Conservation (phyloP, 1,140 invertebrate genomes). For the Mamestra configurata region DNA sequence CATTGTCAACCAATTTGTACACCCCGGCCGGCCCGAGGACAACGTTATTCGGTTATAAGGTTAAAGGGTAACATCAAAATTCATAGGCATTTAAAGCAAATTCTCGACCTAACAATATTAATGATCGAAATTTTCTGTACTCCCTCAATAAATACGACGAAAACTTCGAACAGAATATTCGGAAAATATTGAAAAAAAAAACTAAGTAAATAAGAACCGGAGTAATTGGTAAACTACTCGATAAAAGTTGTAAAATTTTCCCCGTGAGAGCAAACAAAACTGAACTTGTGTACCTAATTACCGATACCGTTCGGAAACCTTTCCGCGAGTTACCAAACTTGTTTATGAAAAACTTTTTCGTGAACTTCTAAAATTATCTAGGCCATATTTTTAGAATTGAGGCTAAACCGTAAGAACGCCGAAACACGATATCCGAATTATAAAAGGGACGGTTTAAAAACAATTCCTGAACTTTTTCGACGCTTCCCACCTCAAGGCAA, state of each 20-base stretch:
- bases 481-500: constrained; percentile 56
- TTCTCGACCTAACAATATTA: neutral
- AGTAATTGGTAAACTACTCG: constrained; percentile 39
- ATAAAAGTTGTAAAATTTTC: constrained; percentile 54
- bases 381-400: constrained; percentile 68
- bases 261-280: constrained; percentile 58
- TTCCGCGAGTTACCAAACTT: constrained; percentile 67
- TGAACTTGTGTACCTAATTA: constrained; percentile 73
- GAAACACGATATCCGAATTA: constrained; percentile 74
- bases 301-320: constrained; percentile 68
- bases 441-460: constrained; percentile 69
- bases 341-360: constrained; percentile 67
- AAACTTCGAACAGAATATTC: constrained; percentile 11
- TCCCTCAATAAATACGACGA: neutral
- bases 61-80: constrained; percentile 4
- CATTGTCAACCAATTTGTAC: constrained; percentile 26
- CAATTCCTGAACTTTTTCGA: constrained; percentile 67
- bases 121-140: neutral
- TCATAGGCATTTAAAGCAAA: neutral
- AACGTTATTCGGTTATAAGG: neutral
- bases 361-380: constrained; percentile 74
- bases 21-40: no score
- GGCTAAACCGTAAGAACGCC: constrained; percentile 51
- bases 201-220: constrained; percentile 29
- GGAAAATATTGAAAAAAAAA: constrained; percentile 19